Evolutionary conservation across 1,140 invertebrate genomes (phyloP).

Genomic region (Drosophila elegans): DNA sequence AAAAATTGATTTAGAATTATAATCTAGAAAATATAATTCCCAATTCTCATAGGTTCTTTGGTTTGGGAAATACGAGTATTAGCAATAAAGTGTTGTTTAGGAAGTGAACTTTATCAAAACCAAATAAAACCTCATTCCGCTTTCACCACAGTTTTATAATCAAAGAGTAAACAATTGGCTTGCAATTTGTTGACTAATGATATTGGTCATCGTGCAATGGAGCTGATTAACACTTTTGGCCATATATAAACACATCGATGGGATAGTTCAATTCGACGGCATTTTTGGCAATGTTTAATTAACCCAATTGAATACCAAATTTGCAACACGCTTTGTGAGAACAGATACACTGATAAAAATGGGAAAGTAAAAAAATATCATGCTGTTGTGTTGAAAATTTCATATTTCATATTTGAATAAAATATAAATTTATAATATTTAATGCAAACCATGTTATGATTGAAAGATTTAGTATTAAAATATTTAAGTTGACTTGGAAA

Average conservation of each 20-base stretch:
- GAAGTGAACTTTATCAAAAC: conserved; percentile 1
- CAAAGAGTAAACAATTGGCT: conserved; percentile 14
- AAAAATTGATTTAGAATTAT: not conserved
- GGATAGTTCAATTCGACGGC: conserved; percentile 13
- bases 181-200: conserved; percentile 24
- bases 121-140: conserved; percentile 2
- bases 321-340: not conserved
- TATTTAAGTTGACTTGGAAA: no score
- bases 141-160: conserved; percentile 16
- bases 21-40: not conserved
- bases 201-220: conserved; percentile 2
- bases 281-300: conserved; percentile 58
- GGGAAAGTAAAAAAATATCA: no score
- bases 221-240: conserved; percentile 23
- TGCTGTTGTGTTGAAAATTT: no score
- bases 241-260: conserved; percentile 18
- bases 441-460: no score
- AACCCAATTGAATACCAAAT: conserved; percentile 53
- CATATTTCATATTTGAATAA: no score
- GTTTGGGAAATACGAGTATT: not conserved
- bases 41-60: not conserved
- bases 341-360: conserved; percentile 1
- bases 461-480: no score
- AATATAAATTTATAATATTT: no score
- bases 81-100: not conserved